Evolutionary conservation across 2,888 invertebrate species (phyloP).

Genomic region (Lacanobia wlatinum): DNA sequence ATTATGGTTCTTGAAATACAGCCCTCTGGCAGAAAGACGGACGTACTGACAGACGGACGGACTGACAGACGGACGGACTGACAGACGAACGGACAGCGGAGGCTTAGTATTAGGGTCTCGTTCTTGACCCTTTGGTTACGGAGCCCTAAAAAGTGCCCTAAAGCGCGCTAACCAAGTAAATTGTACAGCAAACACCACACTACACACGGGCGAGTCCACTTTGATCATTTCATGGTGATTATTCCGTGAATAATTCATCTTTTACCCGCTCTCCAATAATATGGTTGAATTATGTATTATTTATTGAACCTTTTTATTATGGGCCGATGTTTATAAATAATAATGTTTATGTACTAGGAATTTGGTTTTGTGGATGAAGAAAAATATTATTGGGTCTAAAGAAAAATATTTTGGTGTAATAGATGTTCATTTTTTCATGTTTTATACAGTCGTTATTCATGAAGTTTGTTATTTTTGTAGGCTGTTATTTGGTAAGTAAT

Average conservation of each 20-base stretch:
- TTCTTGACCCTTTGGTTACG: no score
- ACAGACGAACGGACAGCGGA: no score
- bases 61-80: no score
- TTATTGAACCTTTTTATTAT: constrained; percentile 66
- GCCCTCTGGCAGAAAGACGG: no score
- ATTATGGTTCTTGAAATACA: no score
- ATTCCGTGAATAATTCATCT: constrained; percentile 77
- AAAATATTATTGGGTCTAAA: constrained; percentile 36
- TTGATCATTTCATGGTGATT: constrained; percentile 78
- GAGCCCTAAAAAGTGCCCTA: neutral
- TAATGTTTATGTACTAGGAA: constrained; percentile 58
- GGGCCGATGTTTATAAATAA: constrained; percentile 52
- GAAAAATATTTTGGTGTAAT: constrained; percentile 18
- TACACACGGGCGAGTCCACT: constrained; percentile 52
- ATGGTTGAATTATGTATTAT: constrained; percentile 65
- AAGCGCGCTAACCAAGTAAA: constrained; percentile 30
- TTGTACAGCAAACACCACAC: constrained; percentile 30
- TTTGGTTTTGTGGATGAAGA: constrained; percentile 53
- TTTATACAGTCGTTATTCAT: constrained; percentile 34
- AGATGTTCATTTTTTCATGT: constrained; percentile 12
- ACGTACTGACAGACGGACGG: no score
- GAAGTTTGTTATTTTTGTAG: neutral
- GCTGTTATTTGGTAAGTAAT: neutral
- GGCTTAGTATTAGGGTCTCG: no score
- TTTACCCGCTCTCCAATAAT: constrained; percentile 57